phyloP scores from a whole-genome alignment of 2,888 invertebrate genomes.

The Perdita meconis region DNA sequence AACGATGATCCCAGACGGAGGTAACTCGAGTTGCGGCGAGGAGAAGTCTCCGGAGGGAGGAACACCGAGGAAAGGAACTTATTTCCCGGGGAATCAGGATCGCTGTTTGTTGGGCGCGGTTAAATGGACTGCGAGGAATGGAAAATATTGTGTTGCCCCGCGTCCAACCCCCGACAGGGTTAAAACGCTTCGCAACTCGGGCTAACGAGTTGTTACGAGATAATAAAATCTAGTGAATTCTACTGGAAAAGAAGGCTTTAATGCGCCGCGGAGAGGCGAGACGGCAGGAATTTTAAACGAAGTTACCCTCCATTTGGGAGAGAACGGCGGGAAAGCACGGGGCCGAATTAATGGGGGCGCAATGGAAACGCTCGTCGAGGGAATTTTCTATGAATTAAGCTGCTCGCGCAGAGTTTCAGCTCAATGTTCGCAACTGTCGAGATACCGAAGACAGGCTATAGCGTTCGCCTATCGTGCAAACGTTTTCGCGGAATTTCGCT shows the following conservation, averaged over 20 bases:
- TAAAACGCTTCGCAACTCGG: too few relatives aligned
- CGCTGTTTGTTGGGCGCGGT: slow-evolving; percentile 9
- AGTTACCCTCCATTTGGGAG: neutral
- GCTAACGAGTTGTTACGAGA: neutral
- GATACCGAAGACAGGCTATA: neutral
- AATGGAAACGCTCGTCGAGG: neutral
- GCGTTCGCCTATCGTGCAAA: neutral
- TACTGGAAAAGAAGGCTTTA: neutral
- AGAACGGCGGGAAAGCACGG: neutral
- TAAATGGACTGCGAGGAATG: slow-evolving; percentile 22
- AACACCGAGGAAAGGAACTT: slow-evolving; percentile 4
- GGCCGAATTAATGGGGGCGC: neutral
- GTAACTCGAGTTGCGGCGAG: slow-evolving; percentile 14
- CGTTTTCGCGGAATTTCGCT: neutral
- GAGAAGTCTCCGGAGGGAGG: slow-evolving; percentile 13
- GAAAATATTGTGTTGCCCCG: neutral
- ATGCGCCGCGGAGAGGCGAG: neutral
- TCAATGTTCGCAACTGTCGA: slow-evolving; percentile 16
- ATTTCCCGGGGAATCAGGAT: slow-evolving; percentile 32
- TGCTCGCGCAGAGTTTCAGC: neutral
- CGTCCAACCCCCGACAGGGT: slow-evolving; percentile 3
- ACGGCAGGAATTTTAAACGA: neutral
- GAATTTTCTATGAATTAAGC: slow-evolving; percentile 40
- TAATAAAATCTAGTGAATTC: neutral
- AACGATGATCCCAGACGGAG: neutral